These are phyloP conservation scores for Pogona vitticeps DNA, from an alignment of 2,113 vertebrate species.

Conservation along the genomic window DNA sequence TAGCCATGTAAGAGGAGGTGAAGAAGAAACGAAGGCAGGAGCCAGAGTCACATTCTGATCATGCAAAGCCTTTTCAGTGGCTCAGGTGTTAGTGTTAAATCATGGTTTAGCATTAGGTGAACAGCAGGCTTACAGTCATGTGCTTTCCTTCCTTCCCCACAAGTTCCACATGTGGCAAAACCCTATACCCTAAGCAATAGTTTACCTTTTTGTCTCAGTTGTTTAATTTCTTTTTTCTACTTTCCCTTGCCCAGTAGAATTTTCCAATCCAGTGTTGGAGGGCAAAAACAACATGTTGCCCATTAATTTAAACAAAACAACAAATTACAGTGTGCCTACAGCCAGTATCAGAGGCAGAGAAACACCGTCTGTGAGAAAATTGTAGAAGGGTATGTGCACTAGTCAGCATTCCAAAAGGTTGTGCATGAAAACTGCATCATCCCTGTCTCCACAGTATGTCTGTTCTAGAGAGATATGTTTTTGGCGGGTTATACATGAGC, in stretches of 20 bases:
- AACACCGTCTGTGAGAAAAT: not conserved
- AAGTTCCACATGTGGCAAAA: no score
- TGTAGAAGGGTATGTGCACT: no score
- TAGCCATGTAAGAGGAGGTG: not conserved
- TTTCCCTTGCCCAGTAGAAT: not conserved
- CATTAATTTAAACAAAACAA: not conserved
- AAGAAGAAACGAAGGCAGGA: not conserved
- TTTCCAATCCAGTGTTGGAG: no score
- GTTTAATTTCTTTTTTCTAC: no score
- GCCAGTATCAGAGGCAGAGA: not conserved
- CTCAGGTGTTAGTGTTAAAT: not conserved
- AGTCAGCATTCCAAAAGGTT: no score
- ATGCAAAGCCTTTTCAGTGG: not conserved
- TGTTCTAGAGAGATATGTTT: not conserved
- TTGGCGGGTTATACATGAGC: no score
- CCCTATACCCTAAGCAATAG: not conserved
- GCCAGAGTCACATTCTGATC: not conserved
- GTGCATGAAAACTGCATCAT: not conserved
- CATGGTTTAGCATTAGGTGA: not conserved
- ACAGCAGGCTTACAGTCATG: no score
- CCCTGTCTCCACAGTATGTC: not conserved
- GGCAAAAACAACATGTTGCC: not conserved
- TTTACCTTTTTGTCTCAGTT: no score
- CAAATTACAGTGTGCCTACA: not conserved
- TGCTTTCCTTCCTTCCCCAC: no score